A percentile compares a stretch with the other conserved stretches of the same genome.
Conservation (phyloP, 1,140 invertebrate species). For the Aphelinus atriplicis region DNA sequence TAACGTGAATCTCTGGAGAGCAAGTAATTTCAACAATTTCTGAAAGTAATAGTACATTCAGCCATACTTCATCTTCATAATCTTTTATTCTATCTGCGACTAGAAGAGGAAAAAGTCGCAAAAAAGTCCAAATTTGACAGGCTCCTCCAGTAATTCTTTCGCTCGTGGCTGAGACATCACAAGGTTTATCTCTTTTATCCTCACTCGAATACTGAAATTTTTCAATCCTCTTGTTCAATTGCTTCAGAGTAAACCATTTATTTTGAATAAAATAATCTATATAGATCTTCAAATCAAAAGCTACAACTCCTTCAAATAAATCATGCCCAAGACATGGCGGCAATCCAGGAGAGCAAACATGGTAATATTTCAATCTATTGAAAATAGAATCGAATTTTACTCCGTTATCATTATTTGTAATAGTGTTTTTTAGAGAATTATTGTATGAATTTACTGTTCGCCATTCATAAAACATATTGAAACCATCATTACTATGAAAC, state of each 20-base stretch:
- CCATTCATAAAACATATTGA: neutral
- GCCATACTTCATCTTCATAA: no score
- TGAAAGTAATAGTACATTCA: no score
- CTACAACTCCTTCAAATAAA: constrained; percentile 39
- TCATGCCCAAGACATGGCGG: constrained; percentile 28
- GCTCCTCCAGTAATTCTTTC: constrained; percentile 39
- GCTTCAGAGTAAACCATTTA: constrained; percentile 43
- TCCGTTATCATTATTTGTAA: constrained; percentile 37
- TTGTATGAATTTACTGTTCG: constrained; percentile 43
- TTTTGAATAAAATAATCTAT: constrained; percentile 41
- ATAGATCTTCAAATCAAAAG: constrained; percentile 42
- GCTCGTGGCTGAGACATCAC: constrained; percentile 20
- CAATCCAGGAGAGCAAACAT: constrained; percentile 36
- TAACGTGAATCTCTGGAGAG: no score
- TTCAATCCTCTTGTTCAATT: constrained; percentile 41
- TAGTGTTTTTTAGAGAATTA: constrained; percentile 33
- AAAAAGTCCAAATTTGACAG: constrained; percentile 33
- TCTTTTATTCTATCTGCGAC: no score
- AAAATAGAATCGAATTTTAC: constrained; percentile 44
- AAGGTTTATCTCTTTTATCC: constrained; percentile 43
- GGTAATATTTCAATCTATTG: constrained; percentile 39
- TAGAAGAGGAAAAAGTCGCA: no score
- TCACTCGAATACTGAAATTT: constrained; percentile 44
- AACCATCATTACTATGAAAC: neutral
- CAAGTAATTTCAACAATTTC: no score